Conservation (phyloP, 2,888 invertebrate genomes). For the Scaptomyza caliginosa region DNA sequence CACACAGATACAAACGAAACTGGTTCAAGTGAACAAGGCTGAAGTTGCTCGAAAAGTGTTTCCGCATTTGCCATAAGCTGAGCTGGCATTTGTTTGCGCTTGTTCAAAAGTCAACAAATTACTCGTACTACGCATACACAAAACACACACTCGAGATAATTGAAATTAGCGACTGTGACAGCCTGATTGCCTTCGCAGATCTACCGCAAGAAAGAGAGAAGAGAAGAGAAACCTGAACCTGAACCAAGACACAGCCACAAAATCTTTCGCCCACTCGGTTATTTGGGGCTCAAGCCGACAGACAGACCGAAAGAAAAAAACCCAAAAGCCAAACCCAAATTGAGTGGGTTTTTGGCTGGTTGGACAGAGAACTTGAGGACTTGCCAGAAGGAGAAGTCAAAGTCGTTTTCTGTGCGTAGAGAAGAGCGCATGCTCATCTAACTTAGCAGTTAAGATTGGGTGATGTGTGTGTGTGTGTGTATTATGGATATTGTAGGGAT, state of each 20-base stretch:
- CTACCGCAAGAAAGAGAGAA: constrained; percentile 35
- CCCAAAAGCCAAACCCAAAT: constrained; percentile 61
- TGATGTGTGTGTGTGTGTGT: constrained; percentile 50
- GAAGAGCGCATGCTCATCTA: constrained; percentile 58
- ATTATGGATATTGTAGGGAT: constrained; percentile 45
- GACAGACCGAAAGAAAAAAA: too few relatives aligned
- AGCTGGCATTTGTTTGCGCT: constrained; percentile 32
- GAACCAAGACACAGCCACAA: constrained; percentile 45
- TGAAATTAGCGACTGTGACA: constrained; percentile 76
- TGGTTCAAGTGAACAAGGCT: constrained; percentile 25
- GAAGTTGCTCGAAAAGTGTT: constrained; percentile 32
- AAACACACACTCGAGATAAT: constrained; percentile 70
- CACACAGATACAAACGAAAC: too few relatives aligned
- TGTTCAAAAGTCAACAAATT: constrained; percentile 69
- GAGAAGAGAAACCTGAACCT: constrained; percentile 11
- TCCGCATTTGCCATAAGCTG: constrained; percentile 43
- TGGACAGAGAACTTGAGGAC: constrained; percentile 48
- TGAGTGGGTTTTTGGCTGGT: constrained; percentile 74
- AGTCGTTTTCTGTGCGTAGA: constrained; percentile 21
- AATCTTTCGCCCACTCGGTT: constrained; percentile 67
- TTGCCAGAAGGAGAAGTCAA: not conserved
- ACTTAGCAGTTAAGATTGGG: constrained; percentile 39
- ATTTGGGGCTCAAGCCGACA: constrained; percentile 14
- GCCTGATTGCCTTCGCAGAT: constrained; percentile 70
- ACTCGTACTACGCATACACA: constrained; percentile 52